Evolutionary conservation across 2,113 vertebrate species (phyloP).

Genomic region (Collichthys lucidus): DNA sequence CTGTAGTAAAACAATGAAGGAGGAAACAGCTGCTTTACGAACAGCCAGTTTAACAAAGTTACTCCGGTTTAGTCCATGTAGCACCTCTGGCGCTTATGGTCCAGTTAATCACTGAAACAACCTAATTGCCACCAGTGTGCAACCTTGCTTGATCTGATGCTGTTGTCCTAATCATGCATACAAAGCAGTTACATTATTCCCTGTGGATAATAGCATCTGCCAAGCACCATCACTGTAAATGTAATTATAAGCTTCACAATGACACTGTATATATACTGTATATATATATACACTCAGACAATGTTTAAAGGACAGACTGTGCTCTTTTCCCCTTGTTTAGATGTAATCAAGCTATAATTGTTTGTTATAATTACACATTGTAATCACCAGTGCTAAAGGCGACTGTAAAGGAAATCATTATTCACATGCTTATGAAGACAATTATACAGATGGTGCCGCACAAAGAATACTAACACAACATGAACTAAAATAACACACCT

Average conservation of each 20-base stretch:
- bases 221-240: constrained; percentile 59
- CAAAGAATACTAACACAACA: constrained; percentile 20
- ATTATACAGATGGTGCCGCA: constrained; percentile 16
- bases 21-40: background rate
- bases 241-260: constrained; percentile 60
- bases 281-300: background rate
- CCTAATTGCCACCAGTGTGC: constrained; percentile 48
- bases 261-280: constrained; percentile 23
- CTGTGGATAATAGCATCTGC: constrained; percentile 66
- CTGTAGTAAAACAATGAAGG: background rate
- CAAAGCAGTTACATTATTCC: constrained; percentile 59
- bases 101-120: constrained; percentile 41
- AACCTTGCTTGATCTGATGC: constrained; percentile 39
- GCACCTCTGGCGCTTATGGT: constrained; percentile 29
- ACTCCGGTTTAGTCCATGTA: constrained; percentile 13
- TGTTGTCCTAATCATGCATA: constrained; percentile 60
- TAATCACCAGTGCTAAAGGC: constrained; percentile 46
- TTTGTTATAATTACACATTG: constrained; percentile 54
- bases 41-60: constrained; percentile 20
- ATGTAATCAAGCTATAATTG: constrained; percentile 64
- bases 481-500: constrained; percentile 78
- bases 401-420: constrained; percentile 49
- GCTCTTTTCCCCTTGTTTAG: constrained; percentile 14
- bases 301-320: background rate
- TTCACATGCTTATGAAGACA: constrained; percentile 18